Percentiles rank a stretch among this genome's conserved stretches.
Evolutionary conservation across 2,888 invertebrate genomes (phyloP).

Genomic region (Eurytoma californica): DNA sequence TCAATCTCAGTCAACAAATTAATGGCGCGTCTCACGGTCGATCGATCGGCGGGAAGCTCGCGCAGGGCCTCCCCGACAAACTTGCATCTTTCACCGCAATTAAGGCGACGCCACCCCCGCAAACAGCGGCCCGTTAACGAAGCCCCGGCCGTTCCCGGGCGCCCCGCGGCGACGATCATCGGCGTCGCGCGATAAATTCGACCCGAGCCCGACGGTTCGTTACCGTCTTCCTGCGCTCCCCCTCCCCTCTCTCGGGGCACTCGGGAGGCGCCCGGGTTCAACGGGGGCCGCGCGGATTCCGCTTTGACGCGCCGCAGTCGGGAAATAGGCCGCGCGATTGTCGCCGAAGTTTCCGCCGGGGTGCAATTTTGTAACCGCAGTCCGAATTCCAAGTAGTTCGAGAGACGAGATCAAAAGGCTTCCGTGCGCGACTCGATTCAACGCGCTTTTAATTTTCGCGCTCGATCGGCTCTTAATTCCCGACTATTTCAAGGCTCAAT

Average conservation of each 20-base stretch:
- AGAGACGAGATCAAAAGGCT: no score
- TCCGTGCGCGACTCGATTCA: no score
- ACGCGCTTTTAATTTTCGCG: no score
- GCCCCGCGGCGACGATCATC: slow-evolving; percentile 4
- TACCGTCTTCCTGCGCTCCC: neutral
- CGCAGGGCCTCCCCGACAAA: neutral
- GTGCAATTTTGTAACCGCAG: no score
- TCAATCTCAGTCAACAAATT: no score
- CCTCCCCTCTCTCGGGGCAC: neutral
- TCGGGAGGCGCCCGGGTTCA: neutral
- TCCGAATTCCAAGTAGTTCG: no score
- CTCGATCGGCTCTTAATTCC: no score
- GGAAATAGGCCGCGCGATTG: neutral
- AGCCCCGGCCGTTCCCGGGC: neutral
- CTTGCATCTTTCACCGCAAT: slow-evolving; percentile 14
- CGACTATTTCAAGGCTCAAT: no score
- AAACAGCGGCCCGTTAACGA: slow-evolving; percentile 14
- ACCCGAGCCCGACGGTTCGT: neutral
- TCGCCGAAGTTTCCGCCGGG: neutral
- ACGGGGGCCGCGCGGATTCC: slow-evolving; percentile 7
- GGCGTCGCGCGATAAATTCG: slow-evolving; percentile 2
- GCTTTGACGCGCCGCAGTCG: neutral
- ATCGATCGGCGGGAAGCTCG: neutral
- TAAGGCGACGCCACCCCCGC: neutral
- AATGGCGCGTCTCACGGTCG: neutral